Base-by-base conservation (phyloP, 1,140 invertebrate genomes). In the Chrysoperla carnea region DNA sequence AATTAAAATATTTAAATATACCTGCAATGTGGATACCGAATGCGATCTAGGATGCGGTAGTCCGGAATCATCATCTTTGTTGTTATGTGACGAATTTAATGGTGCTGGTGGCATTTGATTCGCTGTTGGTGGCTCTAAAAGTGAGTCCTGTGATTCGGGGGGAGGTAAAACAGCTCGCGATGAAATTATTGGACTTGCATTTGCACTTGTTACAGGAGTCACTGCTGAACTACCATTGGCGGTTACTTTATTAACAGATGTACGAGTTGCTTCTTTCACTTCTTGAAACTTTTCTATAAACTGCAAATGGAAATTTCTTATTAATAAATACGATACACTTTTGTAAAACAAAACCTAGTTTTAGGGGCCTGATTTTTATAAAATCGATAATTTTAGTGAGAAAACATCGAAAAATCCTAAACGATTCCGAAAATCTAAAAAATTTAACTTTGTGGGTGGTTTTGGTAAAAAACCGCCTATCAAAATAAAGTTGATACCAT, bases 221-320 rank as follows among this genome's bases (percentile, higher is more conserved):
- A 78, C 79, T 5, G 78, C 78, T 36, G 80, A 75, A 36, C 78
- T 80, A 48, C 73, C 76, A 60, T 85, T 84, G 29, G 76, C 70
- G 37, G 76, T 73, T 43, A 73, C 66, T 57, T 76, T 75, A 39
- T 67, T 73, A 46, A 70, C 71, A 23, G 75, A 75, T 54, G 74
- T 73, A 53, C 78, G 73, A 6, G 87, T 91, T 23, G 88, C 85
- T 65, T 96, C 91, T 64, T 96, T 96, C 12, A 98, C 88, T 66
- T 97, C 92, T 70, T 94, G 89, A 63, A 98, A 98, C 61, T 97
- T 96, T 62, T 97, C 92, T 52, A 96, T 93, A 66, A 98, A 98
- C 90, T 92, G 67, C 2, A 58, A 61, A 39, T 50, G 48, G 42
- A 44, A 48, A 44, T 38, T 17, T 39, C 35, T 41, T 6, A n/a